Percentiles rank a stretch among this genome's conserved stretches.
Evolutionary conservation across 1,140 invertebrate genomes (phyloP).

Genomic region (Battus philenor): DNA sequence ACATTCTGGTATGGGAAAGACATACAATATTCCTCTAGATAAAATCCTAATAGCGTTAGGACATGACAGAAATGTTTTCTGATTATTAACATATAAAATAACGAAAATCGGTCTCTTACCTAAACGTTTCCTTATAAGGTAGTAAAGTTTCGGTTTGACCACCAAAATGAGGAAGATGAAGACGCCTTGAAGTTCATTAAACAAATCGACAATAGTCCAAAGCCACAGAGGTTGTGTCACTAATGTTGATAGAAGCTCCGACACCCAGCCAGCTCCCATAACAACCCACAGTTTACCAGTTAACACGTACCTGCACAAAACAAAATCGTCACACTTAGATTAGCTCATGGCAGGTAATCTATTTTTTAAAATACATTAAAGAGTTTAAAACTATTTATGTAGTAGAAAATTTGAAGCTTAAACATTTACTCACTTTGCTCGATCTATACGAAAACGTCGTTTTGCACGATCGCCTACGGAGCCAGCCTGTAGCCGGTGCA

Average conservation of each 20-base stretch:
- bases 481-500: slow-evolving; percentile 78
- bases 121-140: slow-evolving; percentile 68
- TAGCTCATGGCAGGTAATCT: slow-evolving; percentile 9
- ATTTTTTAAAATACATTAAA: too few relatives aligned
- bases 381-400: too few relatives aligned
- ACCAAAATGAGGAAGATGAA: slow-evolving; percentile 81
- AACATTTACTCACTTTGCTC: slow-evolving; percentile 76
- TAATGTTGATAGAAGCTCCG: slow-evolving; percentile 79
- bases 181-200: slow-evolving; percentile 80
- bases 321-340: slow-evolving; percentile 2
- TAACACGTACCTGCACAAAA: slow-evolving; percentile 77
- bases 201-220: slow-evolving; percentile 77
- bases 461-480: slow-evolving; percentile 70
- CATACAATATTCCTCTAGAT: too few relatives aligned
- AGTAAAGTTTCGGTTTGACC: slow-evolving; percentile 78
- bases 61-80: too few relatives aligned
- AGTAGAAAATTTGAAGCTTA: too few relatives aligned
- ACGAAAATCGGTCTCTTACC: slow-evolving; percentile 51
- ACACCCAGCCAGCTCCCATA: slow-evolving; percentile 84
- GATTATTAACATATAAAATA: too few relatives aligned
- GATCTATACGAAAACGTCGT: slow-evolving; percentile 78
- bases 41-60: too few relatives aligned
- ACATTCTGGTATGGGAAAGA: too few relatives aligned
- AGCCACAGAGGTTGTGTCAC: slow-evolving; percentile 67
- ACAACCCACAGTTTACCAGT: slow-evolving; percentile 85